These are phyloP conservation scores for Archips crataeganus DNA, from an alignment of 2,888 invertebrate genomes.

Conservation along the genomic window DNA sequence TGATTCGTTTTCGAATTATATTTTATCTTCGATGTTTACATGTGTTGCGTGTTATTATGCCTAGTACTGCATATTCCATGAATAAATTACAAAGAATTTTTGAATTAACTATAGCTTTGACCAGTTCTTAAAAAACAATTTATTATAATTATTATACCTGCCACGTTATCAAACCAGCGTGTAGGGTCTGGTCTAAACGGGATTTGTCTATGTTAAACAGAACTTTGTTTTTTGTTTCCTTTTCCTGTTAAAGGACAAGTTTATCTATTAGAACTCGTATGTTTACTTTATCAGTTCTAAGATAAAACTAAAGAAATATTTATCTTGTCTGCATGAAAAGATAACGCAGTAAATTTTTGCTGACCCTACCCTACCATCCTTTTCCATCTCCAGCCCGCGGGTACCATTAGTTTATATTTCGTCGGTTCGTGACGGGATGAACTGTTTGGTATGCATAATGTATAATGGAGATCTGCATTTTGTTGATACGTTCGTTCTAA, in stretches of 20 bases:
- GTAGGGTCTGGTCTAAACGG: background rate
- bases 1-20: background rate
- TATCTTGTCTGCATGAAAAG: slow-evolving; percentile 12
- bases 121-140: background rate
- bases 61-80: background rate
- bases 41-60: background rate
- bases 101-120: background rate
- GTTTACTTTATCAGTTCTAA: slow-evolving; percentile 49
- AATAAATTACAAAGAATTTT: background rate
- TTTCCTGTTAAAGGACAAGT: slow-evolving; percentile 46
- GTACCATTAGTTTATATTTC: slow-evolving; percentile 19
- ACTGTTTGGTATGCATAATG: slow-evolving; percentile 3
- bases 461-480: slow-evolving; percentile 14
- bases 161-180: background rate
- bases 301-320: slow-evolving; percentile 44
- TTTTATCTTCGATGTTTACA: background rate
- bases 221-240: slow-evolving; percentile 35
- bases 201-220: slow-evolving; percentile 12
- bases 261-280: slow-evolving; percentile 44
- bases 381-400: slow-evolving; percentile 2
- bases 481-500: background rate
- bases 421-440: slow-evolving; percentile 9
- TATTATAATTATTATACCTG: background rate
- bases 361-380: slow-evolving; percentile 2
- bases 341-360: slow-evolving; percentile 16